Evolutionary conservation across 2,888 invertebrate species (phyloP).

Genomic region (Mythimna vitellina): DNA sequence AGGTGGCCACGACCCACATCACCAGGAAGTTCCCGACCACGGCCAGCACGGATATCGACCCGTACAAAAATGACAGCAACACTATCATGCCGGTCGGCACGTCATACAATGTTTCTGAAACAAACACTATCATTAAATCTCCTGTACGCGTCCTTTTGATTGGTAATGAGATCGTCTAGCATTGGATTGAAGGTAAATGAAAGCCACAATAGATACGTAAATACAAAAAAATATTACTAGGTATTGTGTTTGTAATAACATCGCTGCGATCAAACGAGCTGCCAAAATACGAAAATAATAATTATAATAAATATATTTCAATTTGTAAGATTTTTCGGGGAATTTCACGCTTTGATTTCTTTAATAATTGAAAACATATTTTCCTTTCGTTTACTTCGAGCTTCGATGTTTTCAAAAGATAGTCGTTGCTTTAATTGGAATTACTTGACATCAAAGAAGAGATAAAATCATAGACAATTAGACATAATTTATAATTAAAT

Average conservation of each 20-base stretch:
- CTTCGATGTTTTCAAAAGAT: conserved; percentile 17
- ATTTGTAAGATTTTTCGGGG: conserved; percentile 1
- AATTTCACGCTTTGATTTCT: conserved; percentile 8
- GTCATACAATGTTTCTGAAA: conserved; percentile 92
- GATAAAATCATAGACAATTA: conserved; percentile 27
- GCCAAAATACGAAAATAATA: not conserved
- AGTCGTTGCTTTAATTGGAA: conserved; percentile 22
- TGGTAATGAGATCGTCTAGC: conserved; percentile 27
- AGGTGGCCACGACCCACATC: conserved; percentile 95
- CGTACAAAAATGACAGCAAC: conserved; percentile 94
- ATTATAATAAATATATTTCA: conserved; percentile 18
- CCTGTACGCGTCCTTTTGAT: conserved; percentile 27
- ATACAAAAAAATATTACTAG: conserved; percentile 13
- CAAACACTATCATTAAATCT: conserved; percentile 57
- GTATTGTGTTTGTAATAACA: conserved; percentile 30
- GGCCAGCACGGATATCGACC: conserved; percentile 95
- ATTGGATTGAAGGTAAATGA: conserved; percentile 30
- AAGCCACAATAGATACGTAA: not conserved
- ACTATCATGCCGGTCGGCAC: conserved; percentile 94
- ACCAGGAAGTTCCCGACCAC: conserved; percentile 96
- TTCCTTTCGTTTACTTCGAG: conserved; percentile 18
- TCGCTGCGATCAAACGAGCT: conserved; percentile 14
- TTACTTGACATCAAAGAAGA: conserved; percentile 38
- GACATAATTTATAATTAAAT: conserved; percentile 19
- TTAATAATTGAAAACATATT: not conserved